Evolutionary conservation across 1,140 invertebrate genomes (phyloP), one percentile per base, ranked within the genome.

Genomic region (Bathynomus jamesi): DNA sequence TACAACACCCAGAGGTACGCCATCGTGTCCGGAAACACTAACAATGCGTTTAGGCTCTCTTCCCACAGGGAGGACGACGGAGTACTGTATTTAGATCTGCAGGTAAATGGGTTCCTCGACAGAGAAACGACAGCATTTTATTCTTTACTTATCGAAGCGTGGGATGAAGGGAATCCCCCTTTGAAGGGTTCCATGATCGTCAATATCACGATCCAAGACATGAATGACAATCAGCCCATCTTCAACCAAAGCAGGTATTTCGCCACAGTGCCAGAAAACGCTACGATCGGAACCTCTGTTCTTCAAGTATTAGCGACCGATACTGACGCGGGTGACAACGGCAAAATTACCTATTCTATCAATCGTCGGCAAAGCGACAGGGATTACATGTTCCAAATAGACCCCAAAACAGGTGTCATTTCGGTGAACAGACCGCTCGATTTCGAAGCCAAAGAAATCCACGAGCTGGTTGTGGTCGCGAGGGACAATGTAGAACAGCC

Each of bases 161-260:
- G 91, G 40, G 97, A 99, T 81, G 96, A 96, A 0, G 96, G 96
- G 0, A 88, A 86, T 3, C 96, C 96, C 0, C 92, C 94, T 0
- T 81, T 93, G 61, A 86, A 89, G 76, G 94, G 94, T 0, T 87
- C 89, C 25, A 89, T 98, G 85, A 89, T 86, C 32, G 94, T 99
- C 3, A 94, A 96, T 81, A 92, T 98, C 30, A 93, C 90, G 7
- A 92, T 98, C 61, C 89, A 95, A 82, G 96, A 98, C 82, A 92
- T 94, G 2, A 98, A 98, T 82, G 95, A 98, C 83, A 97, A 98
- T 81, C 91, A 93, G 70, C 95, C 95, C 8, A 88, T 94, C 67
- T 98, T 98, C 82, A 93, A 93, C 79, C 91, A 94, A 80, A 93
- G 90, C 76, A 85, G 89, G 5, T 98, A 98, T 83, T 91, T 90